Evolutionary conservation across 2,797 vertebrate species (phyloP).

Genomic region (Notolabrus celidotus): DNA sequence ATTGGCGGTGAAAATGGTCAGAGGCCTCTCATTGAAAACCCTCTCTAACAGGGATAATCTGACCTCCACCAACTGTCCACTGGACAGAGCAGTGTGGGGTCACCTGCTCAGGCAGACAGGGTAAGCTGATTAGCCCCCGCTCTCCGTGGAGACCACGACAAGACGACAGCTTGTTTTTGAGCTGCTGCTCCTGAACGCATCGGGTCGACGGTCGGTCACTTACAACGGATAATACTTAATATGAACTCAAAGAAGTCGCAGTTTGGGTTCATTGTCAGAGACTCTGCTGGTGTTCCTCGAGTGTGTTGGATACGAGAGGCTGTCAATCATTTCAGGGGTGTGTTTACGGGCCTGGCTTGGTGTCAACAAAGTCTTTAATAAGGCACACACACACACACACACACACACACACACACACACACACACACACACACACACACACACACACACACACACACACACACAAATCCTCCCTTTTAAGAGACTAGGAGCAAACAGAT

Average conservation of each 20-base stretch:
- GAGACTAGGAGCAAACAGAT: not conserved
- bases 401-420: too few relatives aligned
- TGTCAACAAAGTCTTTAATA: not conserved
- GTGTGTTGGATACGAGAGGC: not conserved
- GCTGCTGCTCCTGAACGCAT: constrained; percentile 24
- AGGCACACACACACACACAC: too few relatives aligned
- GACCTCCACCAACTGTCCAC: constrained; percentile 67
- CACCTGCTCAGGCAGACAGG: constrained; percentile 71
- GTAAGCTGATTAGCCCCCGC: constrained; percentile 80
- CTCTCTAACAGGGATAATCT: constrained; percentile 37
- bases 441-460: too few relatives aligned
- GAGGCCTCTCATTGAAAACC: constrained; percentile 37
- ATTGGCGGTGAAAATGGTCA: constrained; percentile 23
- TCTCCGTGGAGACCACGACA: constrained; percentile 72
- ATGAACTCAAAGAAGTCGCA: not conserved
- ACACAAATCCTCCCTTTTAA: not conserved
- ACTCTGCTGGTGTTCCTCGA: not conserved
- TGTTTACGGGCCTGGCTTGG: not conserved
- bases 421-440: too few relatives aligned
- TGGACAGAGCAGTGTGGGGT: constrained; percentile 46
- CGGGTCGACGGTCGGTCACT: constrained; percentile 40
- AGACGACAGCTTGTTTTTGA: constrained; percentile 74
- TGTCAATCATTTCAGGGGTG: not conserved
- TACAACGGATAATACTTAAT: constrained; percentile 19
- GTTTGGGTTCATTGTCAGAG: not conserved